Conservation (phyloP, 1,140 invertebrate species). For the Procambarus virginalis region DNA sequence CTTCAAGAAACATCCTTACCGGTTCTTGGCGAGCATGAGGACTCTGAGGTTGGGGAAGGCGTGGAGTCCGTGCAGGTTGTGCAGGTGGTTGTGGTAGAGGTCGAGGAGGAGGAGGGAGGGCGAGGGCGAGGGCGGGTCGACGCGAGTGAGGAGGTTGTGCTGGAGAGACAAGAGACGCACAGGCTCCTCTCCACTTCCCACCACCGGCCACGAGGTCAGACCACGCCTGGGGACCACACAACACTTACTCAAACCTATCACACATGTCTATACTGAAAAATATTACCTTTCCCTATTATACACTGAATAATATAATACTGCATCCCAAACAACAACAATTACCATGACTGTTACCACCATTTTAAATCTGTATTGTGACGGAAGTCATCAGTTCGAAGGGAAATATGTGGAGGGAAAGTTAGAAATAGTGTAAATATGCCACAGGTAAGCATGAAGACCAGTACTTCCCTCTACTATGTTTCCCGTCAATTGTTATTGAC, state of each 20-base stretch:
- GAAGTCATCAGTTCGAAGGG: no score
- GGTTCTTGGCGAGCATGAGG: constrained; percentile 86
- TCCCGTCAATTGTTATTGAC: no score
- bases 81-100: constrained; percentile 94
- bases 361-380: no score
- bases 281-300: no score
- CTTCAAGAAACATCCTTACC: constrained; percentile 24
- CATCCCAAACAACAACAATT: no score
- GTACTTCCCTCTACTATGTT: no score
- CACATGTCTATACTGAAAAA: no score
- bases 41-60: constrained; percentile 86
- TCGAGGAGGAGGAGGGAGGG: constrained; percentile 91
- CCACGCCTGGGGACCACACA: constrained; percentile 33
- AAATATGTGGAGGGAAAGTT: no score
- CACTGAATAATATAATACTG: no score
- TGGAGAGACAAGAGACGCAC: constrained; percentile 89
- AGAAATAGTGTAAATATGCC: no score
- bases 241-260: background rate
- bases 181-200: constrained; percentile 85
- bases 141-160: constrained; percentile 89
- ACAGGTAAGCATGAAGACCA: no score
- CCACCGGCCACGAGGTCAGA: constrained; percentile 77
- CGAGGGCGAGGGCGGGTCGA: constrained; percentile 80
- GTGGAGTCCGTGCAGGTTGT: constrained; percentile 85
- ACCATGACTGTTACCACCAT: no score